phyloP scores from a whole-genome alignment of 2,888 invertebrate species.

The Cosmia pyralina region DNA sequence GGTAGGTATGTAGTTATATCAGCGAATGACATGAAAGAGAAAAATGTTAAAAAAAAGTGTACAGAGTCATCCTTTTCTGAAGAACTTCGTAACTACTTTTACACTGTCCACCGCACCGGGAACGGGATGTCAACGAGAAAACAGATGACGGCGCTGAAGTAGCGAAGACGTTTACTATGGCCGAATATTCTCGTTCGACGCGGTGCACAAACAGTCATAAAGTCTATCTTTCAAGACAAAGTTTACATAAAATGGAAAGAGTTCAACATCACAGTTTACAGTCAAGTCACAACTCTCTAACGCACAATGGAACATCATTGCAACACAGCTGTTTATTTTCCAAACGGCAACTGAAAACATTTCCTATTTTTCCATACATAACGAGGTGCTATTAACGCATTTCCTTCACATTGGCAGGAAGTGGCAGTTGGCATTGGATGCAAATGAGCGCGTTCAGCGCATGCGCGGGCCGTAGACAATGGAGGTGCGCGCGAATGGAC shows the following conservation, averaged over 20 bases:
- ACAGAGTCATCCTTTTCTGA: background rate
- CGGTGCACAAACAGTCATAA: too few relatives aligned
- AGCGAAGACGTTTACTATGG: too few relatives aligned
- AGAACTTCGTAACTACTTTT: too few relatives aligned
- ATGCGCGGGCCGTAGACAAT: conserved; percentile 55
- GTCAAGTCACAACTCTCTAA: conserved; percentile 5
- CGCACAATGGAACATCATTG: conserved; percentile 11
- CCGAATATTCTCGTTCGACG: too few relatives aligned
- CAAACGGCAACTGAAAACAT: conserved; percentile 21
- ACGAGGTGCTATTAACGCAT: conserved; percentile 47
- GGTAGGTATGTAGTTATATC: background rate
- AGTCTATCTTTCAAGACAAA: background rate
- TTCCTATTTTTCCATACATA: conserved; percentile 40
- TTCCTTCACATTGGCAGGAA: conserved; percentile 60
- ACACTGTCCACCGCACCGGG: too few relatives aligned
- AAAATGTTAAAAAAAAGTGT: too few relatives aligned
- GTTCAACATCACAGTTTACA: background rate
- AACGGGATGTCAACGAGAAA: too few relatives aligned
- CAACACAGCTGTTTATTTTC: conserved; percentile 1
- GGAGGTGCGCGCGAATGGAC: conserved; percentile 47
- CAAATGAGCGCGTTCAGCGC: conserved; percentile 57
- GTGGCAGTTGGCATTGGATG: conserved; percentile 62
- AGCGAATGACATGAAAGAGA: background rate
- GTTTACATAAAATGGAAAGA: background rate
- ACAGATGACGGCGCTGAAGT: too few relatives aligned